These are phyloP conservation scores for Aegypius monachus DNA, from an alignment of 2,113 vertebrate species.

Conservation along the genomic window DNA sequence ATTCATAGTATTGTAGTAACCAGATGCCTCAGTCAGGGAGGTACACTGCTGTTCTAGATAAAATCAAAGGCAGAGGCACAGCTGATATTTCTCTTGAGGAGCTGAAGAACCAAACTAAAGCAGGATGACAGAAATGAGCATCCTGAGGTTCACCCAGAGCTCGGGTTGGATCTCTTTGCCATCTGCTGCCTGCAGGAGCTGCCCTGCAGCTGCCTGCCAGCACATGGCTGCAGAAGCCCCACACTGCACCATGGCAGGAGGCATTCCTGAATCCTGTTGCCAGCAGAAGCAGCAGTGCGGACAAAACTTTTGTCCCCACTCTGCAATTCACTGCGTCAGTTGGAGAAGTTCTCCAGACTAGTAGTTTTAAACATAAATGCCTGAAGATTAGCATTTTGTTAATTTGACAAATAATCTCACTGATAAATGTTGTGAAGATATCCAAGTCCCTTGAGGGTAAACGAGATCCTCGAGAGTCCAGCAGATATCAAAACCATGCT, in stretches of 20 bases:
- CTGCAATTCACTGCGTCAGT: not conserved
- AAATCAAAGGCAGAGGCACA: not conserved
- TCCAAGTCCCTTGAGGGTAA: not conserved
- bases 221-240: not conserved
- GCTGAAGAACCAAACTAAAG: not conserved
- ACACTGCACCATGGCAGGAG: not conserved
- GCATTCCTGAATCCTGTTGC: fast-evolving
- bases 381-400: not conserved
- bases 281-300: not conserved
- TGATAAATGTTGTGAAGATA: not conserved
- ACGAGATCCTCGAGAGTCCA: not conserved
- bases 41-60: not conserved
- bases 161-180: not conserved
- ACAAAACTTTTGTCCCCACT: not conserved
- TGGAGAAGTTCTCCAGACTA: not conserved
- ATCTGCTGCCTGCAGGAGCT: not conserved
- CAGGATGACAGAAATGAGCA: not conserved
- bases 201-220: not conserved
- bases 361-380: not conserved
- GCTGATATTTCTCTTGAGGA: not conserved
- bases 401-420: not conserved
- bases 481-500: not conserved
- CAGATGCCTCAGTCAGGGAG: not conserved
- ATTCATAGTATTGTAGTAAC: not conserved
- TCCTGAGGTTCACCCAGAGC: not conserved